A percentile compares a stretch with the other conserved stretches of the same genome.
These are phyloP conservation scores for Apodemia zela DNA, from an alignment of 2,888 invertebrate genomes.

Conservation along the genomic window DNA sequence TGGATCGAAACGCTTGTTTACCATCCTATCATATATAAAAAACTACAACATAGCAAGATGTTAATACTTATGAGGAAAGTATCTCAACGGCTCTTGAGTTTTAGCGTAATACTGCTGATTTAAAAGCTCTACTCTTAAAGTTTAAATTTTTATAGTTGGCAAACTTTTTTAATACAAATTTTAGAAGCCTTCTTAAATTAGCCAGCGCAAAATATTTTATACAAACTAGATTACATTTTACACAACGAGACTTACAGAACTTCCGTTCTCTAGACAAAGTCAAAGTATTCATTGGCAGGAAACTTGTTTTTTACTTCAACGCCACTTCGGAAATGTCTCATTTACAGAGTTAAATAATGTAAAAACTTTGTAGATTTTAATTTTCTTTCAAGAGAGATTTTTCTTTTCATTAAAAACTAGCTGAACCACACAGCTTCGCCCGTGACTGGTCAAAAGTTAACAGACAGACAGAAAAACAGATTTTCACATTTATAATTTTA, in stretches of 20 bases:
- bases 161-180: constrained; percentile 15
- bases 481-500: no score
- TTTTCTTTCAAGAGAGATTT: background rate
- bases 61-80: no score
- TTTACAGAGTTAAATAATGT: constrained; percentile 21
- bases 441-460: no score
- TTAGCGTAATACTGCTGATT: constrained; percentile 7
- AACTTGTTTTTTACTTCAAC: constrained; percentile 20
- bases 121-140: background rate
- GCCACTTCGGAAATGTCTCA: constrained; percentile 20
- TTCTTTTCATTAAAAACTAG: no score
- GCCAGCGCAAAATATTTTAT: constrained; percentile 10
- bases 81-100: background rate
- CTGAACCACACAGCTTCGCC: no score
- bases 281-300: constrained; percentile 18
- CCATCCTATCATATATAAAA: no score
- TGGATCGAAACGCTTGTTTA: no score
- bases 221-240: constrained; percentile 21
- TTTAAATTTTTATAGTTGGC: background rate
- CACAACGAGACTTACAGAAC: constrained; percentile 20
- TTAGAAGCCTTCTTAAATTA: background rate
- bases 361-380: constrained; percentile 17
- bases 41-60: no score
- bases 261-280: constrained; percentile 19
- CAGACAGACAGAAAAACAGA: no score